These are phyloP conservation scores for Clarias laeviceps DNA, from an alignment of 2,797 vertebrate species.

Conservation along the genomic window DNA sequence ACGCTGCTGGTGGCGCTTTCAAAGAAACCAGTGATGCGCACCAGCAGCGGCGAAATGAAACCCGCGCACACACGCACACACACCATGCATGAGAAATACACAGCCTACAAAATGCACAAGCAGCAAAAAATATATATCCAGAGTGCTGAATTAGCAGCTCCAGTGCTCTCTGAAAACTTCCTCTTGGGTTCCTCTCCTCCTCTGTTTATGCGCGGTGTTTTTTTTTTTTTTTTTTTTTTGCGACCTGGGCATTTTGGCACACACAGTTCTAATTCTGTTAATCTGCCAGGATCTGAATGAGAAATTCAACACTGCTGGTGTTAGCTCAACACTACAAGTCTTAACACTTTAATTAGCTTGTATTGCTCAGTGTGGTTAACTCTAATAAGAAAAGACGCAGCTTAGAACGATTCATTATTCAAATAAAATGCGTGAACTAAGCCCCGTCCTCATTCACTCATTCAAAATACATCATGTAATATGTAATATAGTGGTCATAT, in stretches of 20 bases:
- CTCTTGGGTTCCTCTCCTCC: neutral
- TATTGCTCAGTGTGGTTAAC: neutral
- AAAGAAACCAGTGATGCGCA: conserved; percentile 58
- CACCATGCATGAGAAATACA: conserved; percentile 28
- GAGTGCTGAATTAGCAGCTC: conserved; percentile 15
- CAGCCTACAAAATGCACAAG: conserved; percentile 31
- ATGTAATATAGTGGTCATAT: neutral
- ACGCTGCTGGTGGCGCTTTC: conserved; percentile 52
- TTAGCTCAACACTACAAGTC: neutral
- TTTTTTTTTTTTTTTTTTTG: neutral
- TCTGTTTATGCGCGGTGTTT: neutral
- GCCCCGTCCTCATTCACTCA: neutral
- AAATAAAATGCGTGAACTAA: conserved; percentile 11
- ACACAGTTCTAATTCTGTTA: neutral
- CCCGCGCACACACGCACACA: neutral
- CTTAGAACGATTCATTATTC: neutral
- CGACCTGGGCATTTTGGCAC: neutral
- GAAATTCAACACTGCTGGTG: neutral
- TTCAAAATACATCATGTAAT: neutral
- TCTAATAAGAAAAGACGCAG: conserved; percentile 19
- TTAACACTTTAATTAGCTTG: conserved; percentile 17
- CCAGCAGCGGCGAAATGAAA: conserved; percentile 45
- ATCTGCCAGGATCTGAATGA: neutral
- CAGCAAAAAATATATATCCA: neutral
- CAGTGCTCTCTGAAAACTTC: neutral